These are phyloP conservation scores for Lasiommata megera DNA, from an alignment of 2,888 invertebrate species.

Conservation along the genomic window DNA sequence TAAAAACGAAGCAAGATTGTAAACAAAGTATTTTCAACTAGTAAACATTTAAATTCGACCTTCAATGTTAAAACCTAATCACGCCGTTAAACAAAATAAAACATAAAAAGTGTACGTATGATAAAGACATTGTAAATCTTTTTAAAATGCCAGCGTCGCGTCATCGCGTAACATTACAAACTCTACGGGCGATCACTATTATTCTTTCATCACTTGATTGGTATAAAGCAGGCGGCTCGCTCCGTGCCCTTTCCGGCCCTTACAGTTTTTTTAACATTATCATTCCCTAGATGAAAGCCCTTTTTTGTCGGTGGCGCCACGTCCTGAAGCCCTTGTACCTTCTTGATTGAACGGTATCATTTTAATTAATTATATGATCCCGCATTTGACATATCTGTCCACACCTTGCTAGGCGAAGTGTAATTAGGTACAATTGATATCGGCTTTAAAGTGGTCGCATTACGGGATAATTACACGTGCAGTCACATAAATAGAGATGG, in stretches of 20 bases:
- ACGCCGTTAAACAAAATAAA: too few relatives aligned
- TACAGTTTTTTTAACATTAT: constrained; percentile 57
- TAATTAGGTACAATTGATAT: not conserved
- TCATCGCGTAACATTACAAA: constrained; percentile 2
- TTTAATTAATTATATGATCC: constrained; percentile 40
- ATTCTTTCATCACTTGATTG: constrained; percentile 41
- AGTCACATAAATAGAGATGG: not conserved
- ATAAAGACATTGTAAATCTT: too few relatives aligned
- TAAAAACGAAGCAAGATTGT: too few relatives aligned
- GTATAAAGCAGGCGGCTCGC: constrained; percentile 38
- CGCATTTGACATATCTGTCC: constrained; percentile 28
- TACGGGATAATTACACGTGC: not conserved
- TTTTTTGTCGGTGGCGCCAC: constrained; percentile 60
- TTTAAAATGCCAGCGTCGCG: not conserved
- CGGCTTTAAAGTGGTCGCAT: not conserved
- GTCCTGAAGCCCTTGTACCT: constrained; percentile 34
- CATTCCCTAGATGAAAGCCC: constrained; percentile 60
- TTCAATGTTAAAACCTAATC: too few relatives aligned
- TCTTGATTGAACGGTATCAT: constrained; percentile 58
- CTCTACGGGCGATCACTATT: constrained; percentile 29
- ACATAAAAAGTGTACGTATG: too few relatives aligned
- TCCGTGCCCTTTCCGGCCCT: constrained; percentile 56
- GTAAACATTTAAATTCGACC: too few relatives aligned
- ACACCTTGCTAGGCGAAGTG: constrained; percentile 20
- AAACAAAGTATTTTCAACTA: too few relatives aligned